Evolutionary conservation across 2,888 invertebrate genomes (phyloP).

Genomic region (Leucoma salicis): DNA sequence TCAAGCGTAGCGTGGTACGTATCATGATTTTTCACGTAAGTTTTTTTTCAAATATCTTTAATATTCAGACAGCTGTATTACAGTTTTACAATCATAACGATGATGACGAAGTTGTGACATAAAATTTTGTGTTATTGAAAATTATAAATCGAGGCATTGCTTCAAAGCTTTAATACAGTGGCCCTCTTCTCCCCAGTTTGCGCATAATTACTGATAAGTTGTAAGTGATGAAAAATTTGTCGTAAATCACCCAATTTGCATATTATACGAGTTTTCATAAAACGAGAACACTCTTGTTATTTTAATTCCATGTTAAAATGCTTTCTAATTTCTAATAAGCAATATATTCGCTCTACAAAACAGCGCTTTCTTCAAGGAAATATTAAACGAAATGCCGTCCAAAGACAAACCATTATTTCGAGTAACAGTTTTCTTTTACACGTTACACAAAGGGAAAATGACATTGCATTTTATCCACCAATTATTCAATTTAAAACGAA

Average conservation of each 20-base stretch:
- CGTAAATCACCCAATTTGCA: conserved; percentile 37
- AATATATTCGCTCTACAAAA: conserved; percentile 17
- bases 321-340: conserved; percentile 14
- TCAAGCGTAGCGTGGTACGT: too few species aligned
- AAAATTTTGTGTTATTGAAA: too few species aligned
- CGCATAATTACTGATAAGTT: conserved; percentile 44
- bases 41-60: too few species aligned
- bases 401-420: conserved; percentile 14
- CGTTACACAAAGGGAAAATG: conserved; percentile 28
- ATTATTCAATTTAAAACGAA: conserved; percentile 45
- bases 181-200: not conserved
- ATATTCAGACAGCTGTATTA: too few species aligned
- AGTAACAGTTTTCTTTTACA: conserved; percentile 22
- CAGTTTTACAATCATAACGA: too few species aligned
- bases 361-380: conserved; percentile 8
- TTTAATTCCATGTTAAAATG: conserved; percentile 2
- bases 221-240: conserved; percentile 44
- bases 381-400: conserved; percentile 12
- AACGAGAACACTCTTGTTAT: conserved; percentile 8
- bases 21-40: too few species aligned
- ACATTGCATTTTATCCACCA: conserved; percentile 47
- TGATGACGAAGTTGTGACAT: too few species aligned
- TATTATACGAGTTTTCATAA: conserved; percentile 25
- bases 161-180: not conserved
- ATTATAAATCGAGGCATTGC: not conserved